Evolutionary conservation across 2,113 vertebrate genomes (phyloP), one percentile per base, ranked within the genome.

Genomic region (Leuciscus idus): DNA sequence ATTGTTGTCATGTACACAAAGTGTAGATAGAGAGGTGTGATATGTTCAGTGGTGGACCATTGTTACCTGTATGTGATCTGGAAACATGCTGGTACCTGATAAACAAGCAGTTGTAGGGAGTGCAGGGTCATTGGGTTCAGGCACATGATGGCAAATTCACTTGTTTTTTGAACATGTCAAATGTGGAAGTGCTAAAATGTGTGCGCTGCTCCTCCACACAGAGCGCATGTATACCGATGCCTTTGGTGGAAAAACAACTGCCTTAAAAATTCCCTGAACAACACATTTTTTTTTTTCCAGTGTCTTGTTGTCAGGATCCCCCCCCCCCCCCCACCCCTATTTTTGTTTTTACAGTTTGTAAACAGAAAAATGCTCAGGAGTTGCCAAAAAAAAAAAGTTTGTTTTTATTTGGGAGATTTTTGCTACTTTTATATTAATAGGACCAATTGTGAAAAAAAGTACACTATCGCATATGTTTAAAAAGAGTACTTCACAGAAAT

Each of bases 1-100:
- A 55, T 86, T 91, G 89, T 89, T 92, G 87, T 91, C 79, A 84
- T 23, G 66, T 90, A 91, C 86, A 91, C 84, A 61, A 28, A 86
- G 73, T 55, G 21, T 78, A 89, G 91, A 92, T 92, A 78, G 36
- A 15, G 64, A 50, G 4, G 50, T 55, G 74, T 70, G 91, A 93
- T 92, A 88, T 83, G 46, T 17, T 50, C 36, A 59, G 55, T 19
- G 48, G 12, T 26, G n/a, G 57, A 81, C 4, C 6, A 59, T 48
- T 64, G 78, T 81, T 81, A 64, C 78, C 23, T 26, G n/a, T 19
- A 9, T 30, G 26, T 57, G 74, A 52, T 76, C 74, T 30, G 74
- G 78, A 81, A 26, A 3, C 7, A 36, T 78, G 28, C 75, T 30
- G 75, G 75, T 12, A 28, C 26, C 8, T 61, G 36, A 48, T 81